phyloP scores from a whole-genome alignment of 2,888 invertebrate species.

The Rhagium mordax region DNA sequence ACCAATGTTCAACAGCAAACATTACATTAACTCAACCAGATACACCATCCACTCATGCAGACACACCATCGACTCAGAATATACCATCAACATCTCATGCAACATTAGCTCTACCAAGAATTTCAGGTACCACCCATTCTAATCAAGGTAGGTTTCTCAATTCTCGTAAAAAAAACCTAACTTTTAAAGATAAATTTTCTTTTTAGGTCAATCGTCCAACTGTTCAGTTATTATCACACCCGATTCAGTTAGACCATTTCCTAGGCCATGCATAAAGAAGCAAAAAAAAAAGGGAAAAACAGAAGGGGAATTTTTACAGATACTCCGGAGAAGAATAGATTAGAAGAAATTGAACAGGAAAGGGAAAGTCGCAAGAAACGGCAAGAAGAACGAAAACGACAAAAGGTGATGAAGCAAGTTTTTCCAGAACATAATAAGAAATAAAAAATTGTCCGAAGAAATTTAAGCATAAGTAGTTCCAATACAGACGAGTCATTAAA shows the following conservation, averaged over 20 bases:
- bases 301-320: slow-evolving; percentile 48
- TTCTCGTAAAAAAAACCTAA: not conserved
- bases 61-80: not conserved
- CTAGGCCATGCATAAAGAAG: not conserved
- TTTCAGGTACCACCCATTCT: not conserved
- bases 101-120: not conserved
- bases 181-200: not conserved
- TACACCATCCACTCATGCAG: not conserved
- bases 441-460: not conserved
- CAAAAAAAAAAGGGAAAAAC: not conserved
- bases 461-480: slow-evolving; percentile 12
- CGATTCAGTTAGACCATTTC: not conserved
- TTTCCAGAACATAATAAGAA: not conserved
- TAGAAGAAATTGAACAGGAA: slow-evolving; percentile 35
- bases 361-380: slow-evolving; percentile 16
- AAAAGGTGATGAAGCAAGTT: not conserved
- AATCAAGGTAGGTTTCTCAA: not conserved
- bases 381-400: not conserved
- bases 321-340: slow-evolving; percentile 50
- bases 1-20: not conserved
- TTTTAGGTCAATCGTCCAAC: not conserved
- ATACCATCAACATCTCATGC: not conserved
- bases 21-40: not conserved
- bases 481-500: not conserved
- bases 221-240: not conserved